Conservation (phyloP, 1,140 invertebrate genomes). For the Drosophila novamexicana region DNA sequence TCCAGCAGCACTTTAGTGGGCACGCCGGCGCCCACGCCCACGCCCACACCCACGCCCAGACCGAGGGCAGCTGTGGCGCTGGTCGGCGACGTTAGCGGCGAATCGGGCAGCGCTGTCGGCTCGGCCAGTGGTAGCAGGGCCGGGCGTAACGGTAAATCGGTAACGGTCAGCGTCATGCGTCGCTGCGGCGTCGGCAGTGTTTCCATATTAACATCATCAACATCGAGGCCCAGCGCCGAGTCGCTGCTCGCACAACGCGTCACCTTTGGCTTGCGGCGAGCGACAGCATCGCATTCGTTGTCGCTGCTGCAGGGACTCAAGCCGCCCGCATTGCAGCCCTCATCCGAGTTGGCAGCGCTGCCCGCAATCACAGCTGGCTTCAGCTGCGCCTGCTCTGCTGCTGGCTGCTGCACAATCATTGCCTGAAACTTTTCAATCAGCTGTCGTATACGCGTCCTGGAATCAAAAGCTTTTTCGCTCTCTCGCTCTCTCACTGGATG, state of each 20-base stretch:
- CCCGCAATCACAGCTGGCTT: conserved; percentile 22
- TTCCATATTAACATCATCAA: conserved; percentile 64
- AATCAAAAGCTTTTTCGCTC: neutral
- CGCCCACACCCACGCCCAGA: neutral
- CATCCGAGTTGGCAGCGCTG: conserved; percentile 75
- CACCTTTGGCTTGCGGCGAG: conserved; percentile 66
- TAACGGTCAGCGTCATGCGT: conserved; percentile 78
- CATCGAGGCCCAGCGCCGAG: conserved; percentile 77
- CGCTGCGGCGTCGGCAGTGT: conserved; percentile 47
- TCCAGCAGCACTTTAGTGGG: conserved; percentile 82
- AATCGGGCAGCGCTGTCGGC: conserved; percentile 76
- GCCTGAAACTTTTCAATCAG: conserved; percentile 65
- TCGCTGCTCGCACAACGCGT: conserved; percentile 80
- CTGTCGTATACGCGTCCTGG: conserved; percentile 38
- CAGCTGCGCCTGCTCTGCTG: conserved; percentile 27
- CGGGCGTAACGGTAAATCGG: conserved; percentile 76
- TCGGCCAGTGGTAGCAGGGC: conserved; percentile 77
- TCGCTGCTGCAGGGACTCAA: conserved; percentile 79
- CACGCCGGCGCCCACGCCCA: conserved; percentile 33
- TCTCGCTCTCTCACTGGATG: conserved; percentile 2
- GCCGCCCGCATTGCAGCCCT: conserved; percentile 72
- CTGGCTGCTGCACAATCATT: conserved; percentile 71
- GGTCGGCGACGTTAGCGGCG: conserved; percentile 62
- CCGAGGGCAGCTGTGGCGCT: neutral
- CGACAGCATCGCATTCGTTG: conserved; percentile 46